A percentile compares a stretch with the other conserved stretches of the same genome.
Conservation (phyloP, 2,888 invertebrate species). For the Papilio gigon region DNA sequence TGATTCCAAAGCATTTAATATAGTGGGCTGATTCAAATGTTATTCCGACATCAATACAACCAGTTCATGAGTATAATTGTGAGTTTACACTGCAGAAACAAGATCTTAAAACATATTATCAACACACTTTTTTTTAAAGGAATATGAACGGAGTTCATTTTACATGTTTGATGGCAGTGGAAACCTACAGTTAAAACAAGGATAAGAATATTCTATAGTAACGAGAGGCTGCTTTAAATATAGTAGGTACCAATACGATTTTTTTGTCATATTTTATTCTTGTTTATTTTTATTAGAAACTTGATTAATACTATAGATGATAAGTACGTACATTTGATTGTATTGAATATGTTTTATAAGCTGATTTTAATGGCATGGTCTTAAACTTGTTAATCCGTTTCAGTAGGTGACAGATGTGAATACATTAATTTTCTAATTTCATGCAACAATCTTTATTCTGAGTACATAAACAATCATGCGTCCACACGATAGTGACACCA, state of each 20-base stretch:
- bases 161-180: neutral
- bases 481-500: slow-evolving; percentile 55
- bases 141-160: neutral
- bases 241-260: neutral
- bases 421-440: neutral
- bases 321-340: no score
- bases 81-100: neutral
- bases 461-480: slow-evolving; percentile 12
- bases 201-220: neutral
- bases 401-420: neutral
- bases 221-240: neutral
- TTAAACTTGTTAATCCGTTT: neutral
- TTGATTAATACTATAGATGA: no score
- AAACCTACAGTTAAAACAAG: neutral
- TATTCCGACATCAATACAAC: slow-evolving; percentile 21
- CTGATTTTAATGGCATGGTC: neutral
- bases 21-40: neutral
- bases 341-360: neutral
- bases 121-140: neutral
- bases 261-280: neutral
- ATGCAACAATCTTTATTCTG: neutral
- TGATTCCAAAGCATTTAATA: neutral
- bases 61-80: neutral
- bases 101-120: neutral
- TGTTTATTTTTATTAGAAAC: neutral